phyloP scores from a whole-genome alignment of 2,888 invertebrate species.

The Xiphydria camelus region DNA sequence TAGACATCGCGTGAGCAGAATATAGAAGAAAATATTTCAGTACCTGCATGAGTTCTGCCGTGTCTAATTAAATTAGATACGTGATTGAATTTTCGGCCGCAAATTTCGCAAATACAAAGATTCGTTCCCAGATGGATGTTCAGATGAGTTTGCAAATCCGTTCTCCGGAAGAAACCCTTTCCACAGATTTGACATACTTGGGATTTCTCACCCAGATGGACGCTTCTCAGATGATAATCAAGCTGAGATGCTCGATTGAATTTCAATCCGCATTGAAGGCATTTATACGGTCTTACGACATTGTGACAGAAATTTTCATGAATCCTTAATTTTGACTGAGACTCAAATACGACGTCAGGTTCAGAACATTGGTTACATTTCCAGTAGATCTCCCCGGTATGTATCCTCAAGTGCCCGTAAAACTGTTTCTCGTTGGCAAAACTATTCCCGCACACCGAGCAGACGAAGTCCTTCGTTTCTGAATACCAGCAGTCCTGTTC shows the following conservation, averaged over 20 bases:
- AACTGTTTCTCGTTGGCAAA: slow-evolving; percentile 41
- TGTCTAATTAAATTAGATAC: slow-evolving; percentile 56
- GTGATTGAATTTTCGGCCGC: slow-evolving; percentile 55
- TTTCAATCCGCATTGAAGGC: slow-evolving; percentile 40
- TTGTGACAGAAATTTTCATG: slow-evolving; percentile 30
- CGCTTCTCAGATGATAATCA: slow-evolving; percentile 48
- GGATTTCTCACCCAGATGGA: slow-evolving; percentile 49
- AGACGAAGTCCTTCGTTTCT: not conserved
- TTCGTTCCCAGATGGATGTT: slow-evolving; percentile 56
- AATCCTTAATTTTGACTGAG: slow-evolving; percentile 22
- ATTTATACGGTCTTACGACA: slow-evolving; percentile 38
- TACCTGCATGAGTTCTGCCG: slow-evolving; percentile 55
- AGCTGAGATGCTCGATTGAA: slow-evolving; percentile 52
- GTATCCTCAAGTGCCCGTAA: slow-evolving; percentile 40
- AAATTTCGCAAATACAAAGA: slow-evolving; percentile 52
- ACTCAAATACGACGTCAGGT: slow-evolving; percentile 22
- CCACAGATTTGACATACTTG: slow-evolving; percentile 51
- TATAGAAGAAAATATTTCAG: slow-evolving; percentile 9
- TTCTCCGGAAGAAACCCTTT: slow-evolving; percentile 50
- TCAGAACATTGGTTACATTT: slow-evolving; percentile 33
- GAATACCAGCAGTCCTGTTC: too few species aligned
- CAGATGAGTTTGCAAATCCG: slow-evolving; percentile 54
- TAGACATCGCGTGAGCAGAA: too few species aligned
- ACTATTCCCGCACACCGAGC: slow-evolving; percentile 13
- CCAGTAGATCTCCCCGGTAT: slow-evolving; percentile 37